phyloP scores from a whole-genome alignment of 64 coral and sea anemone genomes.

The Pocillopora damicornis region DNA sequence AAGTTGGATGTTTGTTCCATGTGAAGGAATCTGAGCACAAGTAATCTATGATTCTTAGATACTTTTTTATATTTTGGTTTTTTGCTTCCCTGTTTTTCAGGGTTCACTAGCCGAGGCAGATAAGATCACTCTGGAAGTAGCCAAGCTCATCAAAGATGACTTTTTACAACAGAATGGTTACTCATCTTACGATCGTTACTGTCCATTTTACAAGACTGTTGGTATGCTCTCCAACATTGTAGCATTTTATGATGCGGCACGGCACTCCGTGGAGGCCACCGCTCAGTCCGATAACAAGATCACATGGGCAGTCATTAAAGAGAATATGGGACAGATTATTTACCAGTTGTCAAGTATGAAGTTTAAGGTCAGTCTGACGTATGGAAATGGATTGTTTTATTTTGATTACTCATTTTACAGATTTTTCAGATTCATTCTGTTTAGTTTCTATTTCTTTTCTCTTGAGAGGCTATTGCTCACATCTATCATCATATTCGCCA shows the following conservation, averaged over 20 bases:
- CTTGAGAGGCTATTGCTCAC: too few relatives aligned
- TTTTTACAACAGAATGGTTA: slow-evolving; percentile 97
- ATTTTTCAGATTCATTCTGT: too few relatives aligned
- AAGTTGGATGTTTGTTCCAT: too few relatives aligned
- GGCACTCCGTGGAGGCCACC: slow-evolving; percentile 89
- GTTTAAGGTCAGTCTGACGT: slow-evolving; percentile 65
- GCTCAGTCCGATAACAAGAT: slow-evolving; percentile 98
- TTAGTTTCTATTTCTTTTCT: too few relatives aligned
- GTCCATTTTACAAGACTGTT: slow-evolving; percentile 96
- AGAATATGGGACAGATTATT: slow-evolving; percentile 88
- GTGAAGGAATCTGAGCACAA: too few relatives aligned
- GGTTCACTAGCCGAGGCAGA: slow-evolving; percentile 93
- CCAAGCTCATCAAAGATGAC: slow-evolving; percentile 96
- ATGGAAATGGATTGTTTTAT: too few relatives aligned
- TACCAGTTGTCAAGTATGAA: slow-evolving; percentile 91
- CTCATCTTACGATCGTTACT: slow-evolving; percentile 89
- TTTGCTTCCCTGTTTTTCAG: slow-evolving; percentile 28
- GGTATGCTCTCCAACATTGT: slow-evolving; percentile 95
- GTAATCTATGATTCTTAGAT: too few relatives aligned
- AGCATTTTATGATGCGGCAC: slow-evolving; percentile 85
- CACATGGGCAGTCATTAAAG: slow-evolving; percentile 94
- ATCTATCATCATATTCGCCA: too few relatives aligned
- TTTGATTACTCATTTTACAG: too few relatives aligned
- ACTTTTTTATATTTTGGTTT: too few relatives aligned
- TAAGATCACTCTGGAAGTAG: slow-evolving; percentile 94